Evolutionary conservation across 2,888 invertebrate genomes (phyloP).

Genomic region (Microdon myrmicae): DNA sequence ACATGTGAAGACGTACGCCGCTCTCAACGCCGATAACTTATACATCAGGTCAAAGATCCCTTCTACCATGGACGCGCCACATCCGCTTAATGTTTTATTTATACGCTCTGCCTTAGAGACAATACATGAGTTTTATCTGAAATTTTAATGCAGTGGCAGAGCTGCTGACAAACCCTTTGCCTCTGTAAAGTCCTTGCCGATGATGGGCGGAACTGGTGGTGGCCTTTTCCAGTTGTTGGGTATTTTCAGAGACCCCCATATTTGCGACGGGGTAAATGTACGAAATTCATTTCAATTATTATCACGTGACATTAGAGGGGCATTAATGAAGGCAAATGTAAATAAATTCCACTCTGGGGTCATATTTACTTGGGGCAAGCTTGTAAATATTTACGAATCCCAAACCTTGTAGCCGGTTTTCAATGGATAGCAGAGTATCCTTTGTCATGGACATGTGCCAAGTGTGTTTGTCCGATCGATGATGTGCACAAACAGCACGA

Average conservation of each 20-base stretch:
- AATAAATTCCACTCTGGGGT: constrained; percentile 58
- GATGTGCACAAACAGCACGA: constrained; percentile 2
- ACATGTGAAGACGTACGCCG: constrained; percentile 25
- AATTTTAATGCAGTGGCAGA: constrained; percentile 47
- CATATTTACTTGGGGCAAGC: constrained; percentile 58
- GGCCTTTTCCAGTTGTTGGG: constrained; percentile 24
- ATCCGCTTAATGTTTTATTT: constrained; percentile 47
- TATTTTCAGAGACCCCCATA: constrained; percentile 36
- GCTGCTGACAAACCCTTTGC: constrained; percentile 40
- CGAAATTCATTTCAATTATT: constrained; percentile 55
- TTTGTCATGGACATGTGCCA: constrained; percentile 18
- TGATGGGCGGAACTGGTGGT: too few relatives aligned
- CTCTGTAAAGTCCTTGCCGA: constrained; percentile 17
- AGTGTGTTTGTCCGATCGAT: constrained; percentile 11
- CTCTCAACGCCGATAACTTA: constrained; percentile 35
- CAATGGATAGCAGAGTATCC: constrained; percentile 2
- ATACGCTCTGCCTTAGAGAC: constrained; percentile 46
- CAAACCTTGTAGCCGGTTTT: constrained; percentile 40
- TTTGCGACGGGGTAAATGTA: constrained; percentile 25
- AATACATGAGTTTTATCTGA: constrained; percentile 48
- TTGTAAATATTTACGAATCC: constrained; percentile 57
- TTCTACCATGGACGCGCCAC: constrained; percentile 24
- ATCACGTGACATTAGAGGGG: constrained; percentile 55
- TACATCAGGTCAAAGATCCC: constrained; percentile 47
- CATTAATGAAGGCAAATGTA: constrained; percentile 58